Conservation (phyloP, 2,113 vertebrate genomes). For the Baryphthengus martii region DNA sequence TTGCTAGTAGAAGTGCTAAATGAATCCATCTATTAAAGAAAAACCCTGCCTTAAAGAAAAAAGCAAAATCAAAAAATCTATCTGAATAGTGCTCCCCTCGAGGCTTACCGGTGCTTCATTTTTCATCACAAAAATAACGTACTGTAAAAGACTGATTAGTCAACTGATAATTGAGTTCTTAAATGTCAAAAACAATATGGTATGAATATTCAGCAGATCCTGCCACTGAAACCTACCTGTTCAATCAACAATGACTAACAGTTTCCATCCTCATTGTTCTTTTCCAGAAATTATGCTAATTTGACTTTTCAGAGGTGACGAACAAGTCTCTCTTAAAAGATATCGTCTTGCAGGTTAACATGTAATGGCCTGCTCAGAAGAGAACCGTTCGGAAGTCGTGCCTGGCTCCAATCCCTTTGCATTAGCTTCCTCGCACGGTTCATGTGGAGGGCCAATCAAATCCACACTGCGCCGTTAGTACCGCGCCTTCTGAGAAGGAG, state of each 20-base stretch:
- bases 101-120: slow-evolving; percentile 58
- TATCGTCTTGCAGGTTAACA: slow-evolving; percentile 59
- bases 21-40: background rate
- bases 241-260: slow-evolving; percentile 77
- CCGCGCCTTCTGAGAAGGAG: background rate
- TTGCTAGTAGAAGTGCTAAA: slow-evolving; percentile 38
- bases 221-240: slow-evolving; percentile 75
- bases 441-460: background rate
- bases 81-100: slow-evolving; percentile 52
- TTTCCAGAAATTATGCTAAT: slow-evolving; percentile 77
- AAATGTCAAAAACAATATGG: slow-evolving; percentile 83
- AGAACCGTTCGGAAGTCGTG: background rate
- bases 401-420: background rate
- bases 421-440: background rate
- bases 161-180: slow-evolving; percentile 84
- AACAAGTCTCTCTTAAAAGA: slow-evolving; percentile 69
- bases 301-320: slow-evolving; percentile 75
- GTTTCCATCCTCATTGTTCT: slow-evolving; percentile 71
- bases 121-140: slow-evolving; percentile 72
- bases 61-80: slow-evolving; percentile 8
- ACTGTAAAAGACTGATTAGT: slow-evolving; percentile 82
- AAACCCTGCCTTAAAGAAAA: background rate
- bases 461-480: background rate
- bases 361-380: slow-evolving; percentile 40
- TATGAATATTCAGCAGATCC: slow-evolving; percentile 84